Conservation (phyloP, 1,140 invertebrate species). For the Globodera rostochiensis region DNA sequence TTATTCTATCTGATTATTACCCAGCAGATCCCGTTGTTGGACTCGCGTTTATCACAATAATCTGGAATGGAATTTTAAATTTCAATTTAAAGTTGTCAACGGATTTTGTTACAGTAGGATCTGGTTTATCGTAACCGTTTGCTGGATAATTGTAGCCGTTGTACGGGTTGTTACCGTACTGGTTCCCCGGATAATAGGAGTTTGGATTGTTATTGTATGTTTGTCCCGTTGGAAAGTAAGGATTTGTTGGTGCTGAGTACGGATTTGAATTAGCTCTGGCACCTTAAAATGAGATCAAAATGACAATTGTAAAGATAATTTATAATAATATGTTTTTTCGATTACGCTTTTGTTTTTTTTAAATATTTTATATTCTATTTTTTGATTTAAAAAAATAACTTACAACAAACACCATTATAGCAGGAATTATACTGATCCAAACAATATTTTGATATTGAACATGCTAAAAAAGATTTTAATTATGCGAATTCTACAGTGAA, state of each 20-base stretch:
- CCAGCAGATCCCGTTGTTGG: background rate
- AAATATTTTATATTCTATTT: no score
- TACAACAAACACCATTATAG: background rate
- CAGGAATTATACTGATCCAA: background rate
- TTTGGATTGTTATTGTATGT: background rate
- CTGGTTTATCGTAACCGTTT: background rate
- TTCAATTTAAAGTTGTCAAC: background rate
- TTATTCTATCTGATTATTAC: no score
- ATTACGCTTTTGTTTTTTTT: no score
- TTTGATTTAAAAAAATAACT: background rate
- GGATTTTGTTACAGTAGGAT: background rate
- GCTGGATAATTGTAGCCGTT: background rate
- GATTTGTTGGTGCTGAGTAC: background rate
- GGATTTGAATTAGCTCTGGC: background rate
- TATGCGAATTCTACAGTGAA: background rate
- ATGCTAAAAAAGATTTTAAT: background rate
- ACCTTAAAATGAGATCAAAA: background rate
- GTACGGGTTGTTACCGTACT: conserved; percentile 2
- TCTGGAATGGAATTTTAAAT: background rate
- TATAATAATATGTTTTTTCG: no score
- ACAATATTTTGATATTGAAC: background rate
- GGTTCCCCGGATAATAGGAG: background rate
- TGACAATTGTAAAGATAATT: no score
- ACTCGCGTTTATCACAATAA: background rate
- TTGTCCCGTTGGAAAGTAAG: no score